Percentiles rank a stretch among this genome's conserved stretches.
phyloP scores from a whole-genome alignment of 2,113 vertebrate species.

The Cebus imitator region DNA sequence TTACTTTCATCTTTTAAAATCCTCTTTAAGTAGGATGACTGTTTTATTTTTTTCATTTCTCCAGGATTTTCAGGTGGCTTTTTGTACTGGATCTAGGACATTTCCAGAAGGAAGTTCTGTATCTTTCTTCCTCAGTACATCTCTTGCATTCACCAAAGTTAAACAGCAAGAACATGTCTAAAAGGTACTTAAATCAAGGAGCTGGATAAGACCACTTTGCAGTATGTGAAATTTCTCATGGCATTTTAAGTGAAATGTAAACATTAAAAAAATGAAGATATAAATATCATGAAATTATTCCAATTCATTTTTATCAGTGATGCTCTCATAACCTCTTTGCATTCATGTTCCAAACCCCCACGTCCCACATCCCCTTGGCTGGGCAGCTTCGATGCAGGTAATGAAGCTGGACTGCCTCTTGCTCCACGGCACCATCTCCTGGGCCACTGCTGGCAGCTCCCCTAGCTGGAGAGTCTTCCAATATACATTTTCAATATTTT shows the following conservation, averaged over 20 bases:
- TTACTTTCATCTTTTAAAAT: conserved; percentile 95
- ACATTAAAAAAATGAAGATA: neutral
- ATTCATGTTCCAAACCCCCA: neutral
- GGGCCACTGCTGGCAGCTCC: neutral
- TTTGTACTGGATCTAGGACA: conserved; percentile 84
- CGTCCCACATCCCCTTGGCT: neutral
- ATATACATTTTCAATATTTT: neutral
- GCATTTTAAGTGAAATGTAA: neutral
- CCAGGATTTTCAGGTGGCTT: conserved; percentile 91
- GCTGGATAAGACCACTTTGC: neutral
- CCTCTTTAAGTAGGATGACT: conserved; percentile 92
- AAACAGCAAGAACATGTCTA: neutral
- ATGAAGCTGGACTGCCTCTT: neutral
- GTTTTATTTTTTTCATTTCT: conserved; percentile 90
- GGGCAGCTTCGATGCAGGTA: neutral
- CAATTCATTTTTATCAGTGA: neutral
- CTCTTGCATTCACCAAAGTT: neutral
- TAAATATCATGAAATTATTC: neutral
- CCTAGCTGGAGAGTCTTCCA: neutral
- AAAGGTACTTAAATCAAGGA: neutral
- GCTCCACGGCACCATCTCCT: neutral
- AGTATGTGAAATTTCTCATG: neutral
- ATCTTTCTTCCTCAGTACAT: neutral
- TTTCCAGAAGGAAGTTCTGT: neutral
- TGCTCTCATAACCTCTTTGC: neutral